These are phyloP conservation scores for Chalcis sispes DNA, from an alignment of 2,888 invertebrate genomes.

Conservation along the genomic window DNA sequence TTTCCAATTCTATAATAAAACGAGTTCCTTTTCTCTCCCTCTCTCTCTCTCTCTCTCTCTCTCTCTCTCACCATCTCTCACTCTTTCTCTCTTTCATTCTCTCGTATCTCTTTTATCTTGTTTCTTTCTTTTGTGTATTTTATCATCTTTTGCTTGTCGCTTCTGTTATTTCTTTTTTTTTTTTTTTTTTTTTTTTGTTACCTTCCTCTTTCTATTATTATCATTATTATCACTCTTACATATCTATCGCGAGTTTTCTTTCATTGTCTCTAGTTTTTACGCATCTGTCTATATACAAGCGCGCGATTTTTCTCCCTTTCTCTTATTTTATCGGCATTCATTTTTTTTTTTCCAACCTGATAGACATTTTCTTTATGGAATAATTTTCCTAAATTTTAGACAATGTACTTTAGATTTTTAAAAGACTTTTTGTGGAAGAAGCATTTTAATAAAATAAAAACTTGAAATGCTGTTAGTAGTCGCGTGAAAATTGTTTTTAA, in stretches of 20 bases:
- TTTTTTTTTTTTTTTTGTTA: background rate
- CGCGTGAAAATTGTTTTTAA: too few relatives aligned
- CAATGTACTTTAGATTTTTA: background rate
- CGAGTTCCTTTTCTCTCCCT: background rate
- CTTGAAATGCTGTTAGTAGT: too few relatives aligned
- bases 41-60: background rate
- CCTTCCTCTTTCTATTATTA: constrained; percentile 1
- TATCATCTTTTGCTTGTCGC: constrained; percentile 30
- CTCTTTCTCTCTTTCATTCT: constrained; percentile 18
- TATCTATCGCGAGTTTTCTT: background rate
- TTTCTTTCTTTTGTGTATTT: constrained; percentile 13
- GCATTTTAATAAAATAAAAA: too few relatives aligned
- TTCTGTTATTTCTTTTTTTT: constrained; percentile 26
- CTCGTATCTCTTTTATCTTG: constrained; percentile 12
- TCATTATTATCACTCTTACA: constrained; percentile 3
- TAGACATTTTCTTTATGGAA: background rate
- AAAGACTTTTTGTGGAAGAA: background rate
- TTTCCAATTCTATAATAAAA: constrained; percentile 57
- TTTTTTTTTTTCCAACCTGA: background rate
- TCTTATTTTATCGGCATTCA: background rate
- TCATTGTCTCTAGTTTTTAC: constrained; percentile 6
- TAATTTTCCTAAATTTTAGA: background rate
- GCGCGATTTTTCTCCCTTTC: background rate
- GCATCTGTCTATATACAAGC: background rate
- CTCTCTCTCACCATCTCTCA: constrained; percentile 15